Evolutionary conservation across 2,797 vertebrate genomes (phyloP).

Genomic region (Lemur catta): DNA sequence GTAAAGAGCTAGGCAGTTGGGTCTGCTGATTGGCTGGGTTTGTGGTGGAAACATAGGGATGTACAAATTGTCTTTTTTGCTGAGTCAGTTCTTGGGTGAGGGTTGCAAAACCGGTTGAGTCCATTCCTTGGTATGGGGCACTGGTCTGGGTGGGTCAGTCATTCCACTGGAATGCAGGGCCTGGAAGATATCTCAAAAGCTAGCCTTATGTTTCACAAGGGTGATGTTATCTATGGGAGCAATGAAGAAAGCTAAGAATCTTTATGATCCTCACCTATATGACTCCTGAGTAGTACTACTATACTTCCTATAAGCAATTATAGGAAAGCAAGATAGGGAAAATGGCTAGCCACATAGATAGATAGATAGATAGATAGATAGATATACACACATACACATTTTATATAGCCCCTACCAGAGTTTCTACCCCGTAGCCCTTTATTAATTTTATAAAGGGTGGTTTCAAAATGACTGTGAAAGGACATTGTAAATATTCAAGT

Average conservation of each 20-base stretch:
- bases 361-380: too few relatives aligned
- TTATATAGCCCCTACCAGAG: not conserved
- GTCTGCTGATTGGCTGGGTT: not conserved
- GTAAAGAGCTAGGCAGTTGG: not conserved
- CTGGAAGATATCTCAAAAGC: not conserved
- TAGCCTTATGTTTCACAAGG: not conserved
- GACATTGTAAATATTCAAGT: not conserved
- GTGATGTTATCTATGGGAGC: not conserved
- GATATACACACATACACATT: too few relatives aligned
- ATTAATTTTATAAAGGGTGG: not conserved
- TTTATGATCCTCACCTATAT: not conserved
- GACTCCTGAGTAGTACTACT: not conserved
- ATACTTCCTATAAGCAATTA: not conserved
- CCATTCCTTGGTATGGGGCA: not conserved
- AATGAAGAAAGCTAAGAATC: not conserved
- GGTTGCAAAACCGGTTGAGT: not conserved
- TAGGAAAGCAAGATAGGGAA: not conserved
- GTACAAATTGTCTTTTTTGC: not conserved
- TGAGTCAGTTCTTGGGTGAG: not conserved
- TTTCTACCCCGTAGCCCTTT: not conserved
- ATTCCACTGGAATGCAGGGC: not conserved
- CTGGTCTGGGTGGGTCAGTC: not conserved
- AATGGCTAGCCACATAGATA: not conserved
- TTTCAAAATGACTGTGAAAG: not conserved
- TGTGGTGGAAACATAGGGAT: not conserved